These are phyloP conservation scores for Neodiprion pinetum DNA, from an alignment of 1,140 invertebrate genomes.

Conservation along the genomic window DNA sequence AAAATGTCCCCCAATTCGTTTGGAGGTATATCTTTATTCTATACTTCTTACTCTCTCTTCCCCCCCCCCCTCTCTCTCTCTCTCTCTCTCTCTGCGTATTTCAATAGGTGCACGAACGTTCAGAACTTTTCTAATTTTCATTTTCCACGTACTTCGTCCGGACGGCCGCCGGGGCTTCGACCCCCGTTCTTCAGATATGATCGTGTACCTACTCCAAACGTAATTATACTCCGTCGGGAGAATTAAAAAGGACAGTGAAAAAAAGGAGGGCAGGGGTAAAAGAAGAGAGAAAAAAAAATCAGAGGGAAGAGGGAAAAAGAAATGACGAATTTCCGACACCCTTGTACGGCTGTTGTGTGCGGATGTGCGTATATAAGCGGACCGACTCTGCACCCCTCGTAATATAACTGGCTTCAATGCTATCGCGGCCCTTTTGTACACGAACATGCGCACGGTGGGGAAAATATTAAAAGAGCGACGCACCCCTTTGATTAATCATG, in stretches of 20 bases:
- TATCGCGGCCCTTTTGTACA: constrained; percentile 1
- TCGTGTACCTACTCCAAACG: not conserved
- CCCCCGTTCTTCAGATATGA: not conserved
- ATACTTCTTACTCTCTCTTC: no score
- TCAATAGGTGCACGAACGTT: no score
- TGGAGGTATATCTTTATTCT: no score
- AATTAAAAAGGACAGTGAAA: not conserved
- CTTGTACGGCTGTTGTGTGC: not conserved
- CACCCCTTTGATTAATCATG: constrained; percentile 9
- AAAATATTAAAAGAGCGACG: not conserved
- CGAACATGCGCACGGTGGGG: not conserved
- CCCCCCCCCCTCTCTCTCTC: no score
- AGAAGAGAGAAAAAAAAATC: no score
- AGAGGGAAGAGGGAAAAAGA: not conserved
- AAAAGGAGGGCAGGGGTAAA: no score
- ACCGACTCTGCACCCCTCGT: not conserved
- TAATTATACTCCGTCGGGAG: not conserved
- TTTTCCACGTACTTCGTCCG: no score
- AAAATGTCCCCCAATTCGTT: no score
- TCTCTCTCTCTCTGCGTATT: no score
- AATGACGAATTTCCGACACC: not conserved
- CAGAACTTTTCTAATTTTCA: no score
- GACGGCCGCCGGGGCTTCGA: no score
- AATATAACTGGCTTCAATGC: constrained; percentile 10
- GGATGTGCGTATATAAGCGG: not conserved